Base-by-base conservation (phyloP, 2,113 vertebrate genomes). In the Microtus montanus region DNA sequence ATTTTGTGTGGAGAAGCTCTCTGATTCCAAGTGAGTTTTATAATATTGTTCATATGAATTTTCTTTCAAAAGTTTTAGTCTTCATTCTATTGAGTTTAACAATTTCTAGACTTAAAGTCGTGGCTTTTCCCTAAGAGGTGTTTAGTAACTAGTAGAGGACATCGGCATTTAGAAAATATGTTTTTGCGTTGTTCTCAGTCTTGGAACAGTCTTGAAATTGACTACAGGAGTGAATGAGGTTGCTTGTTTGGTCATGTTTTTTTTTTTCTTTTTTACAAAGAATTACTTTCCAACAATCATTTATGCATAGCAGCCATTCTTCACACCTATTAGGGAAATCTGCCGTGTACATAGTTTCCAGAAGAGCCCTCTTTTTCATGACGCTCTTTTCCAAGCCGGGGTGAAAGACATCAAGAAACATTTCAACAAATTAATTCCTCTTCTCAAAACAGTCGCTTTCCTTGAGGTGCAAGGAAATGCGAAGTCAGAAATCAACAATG, bases 281-380 rank as follows among this genome's bases (percentile, higher is more conserved):
- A 96, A 97, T 96, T 95, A 92, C 95, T 97, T 97, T 94, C 94
- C 97, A 96, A 96, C 95, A 97, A 97, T 97, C 96, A 92, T 97
- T 97, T 97, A 97, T 97, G 97, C 97, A 97, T 97, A 97, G 95
- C 97, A 97, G 88, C 92, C 97, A 97, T 97, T 97, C 95, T 97
- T 97, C 97, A 97, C 97, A 97, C 97, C 97, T 97, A 97, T 97
- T 97, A 97, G 95, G 97, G 91, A 97, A 97, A 95, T 95, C 97
- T 97, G 95, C 95, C 93, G 95, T 97, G 95, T 97, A 92, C 96
- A 68, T 83, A 96, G 95, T 97, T 97, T 97, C 96, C 97, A 96
- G 92, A 92, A 92, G 86, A 38, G 63, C 75, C 74, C 74, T 82
- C 94, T 92, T 94, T 97, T 96, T 95, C 95, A 89, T 92, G 90